Base-by-base conservation (phyloP, 53 echinoderm and acorn worm species). In the Astropecten irregularis region DNA sequence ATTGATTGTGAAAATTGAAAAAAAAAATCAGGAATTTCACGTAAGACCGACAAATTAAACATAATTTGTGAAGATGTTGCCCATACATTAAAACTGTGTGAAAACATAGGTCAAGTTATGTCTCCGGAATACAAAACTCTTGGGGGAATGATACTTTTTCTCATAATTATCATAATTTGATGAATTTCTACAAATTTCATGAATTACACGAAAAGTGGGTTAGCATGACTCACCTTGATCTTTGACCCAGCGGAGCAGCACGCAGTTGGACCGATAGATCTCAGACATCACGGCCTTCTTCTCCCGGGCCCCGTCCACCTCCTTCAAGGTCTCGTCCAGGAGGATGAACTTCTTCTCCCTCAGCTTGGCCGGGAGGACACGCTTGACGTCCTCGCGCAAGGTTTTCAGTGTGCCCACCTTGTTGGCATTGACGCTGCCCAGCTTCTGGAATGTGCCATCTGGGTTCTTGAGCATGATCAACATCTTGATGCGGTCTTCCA, bases 401-500 rank as follows among this genome's bases (percentile, higher is more conserved):
- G 88, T 85, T 18, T 60, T 40, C 32, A 94, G 49, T 8, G 87
- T 97, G 55, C 99, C 99, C 9, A 91, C 91, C 72, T 82, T 74
- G 85, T 93, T 97, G 67, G 90, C 90, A 6, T 87, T 48, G 27
- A 90, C 42, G 33, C 67, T 44, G 22, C 94, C 92, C 14, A 97
- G 69, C 82, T 92, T 92, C 81, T 87, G 87, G 86, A 97, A 94
- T 0, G 94, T 89, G 8, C 92, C 94, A 25, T 97, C 99, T 3
- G 60, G 6, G 65, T 90, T 97, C 83, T 83, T 92, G 29, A 91
- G 76, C 90, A 94, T 97, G 20, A 97, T 64, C 39, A 76, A 54
- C 90, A 97, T 86, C 50, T 50, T 47, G 21, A 68, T 57, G 11
- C 87, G 72, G 64, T 93, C 94, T 25, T 97, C 94, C 25, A 85